Evolutionary conservation across 2,797 vertebrate genomes (phyloP).

Genomic region (Thaleichthys pacificus): DNA sequence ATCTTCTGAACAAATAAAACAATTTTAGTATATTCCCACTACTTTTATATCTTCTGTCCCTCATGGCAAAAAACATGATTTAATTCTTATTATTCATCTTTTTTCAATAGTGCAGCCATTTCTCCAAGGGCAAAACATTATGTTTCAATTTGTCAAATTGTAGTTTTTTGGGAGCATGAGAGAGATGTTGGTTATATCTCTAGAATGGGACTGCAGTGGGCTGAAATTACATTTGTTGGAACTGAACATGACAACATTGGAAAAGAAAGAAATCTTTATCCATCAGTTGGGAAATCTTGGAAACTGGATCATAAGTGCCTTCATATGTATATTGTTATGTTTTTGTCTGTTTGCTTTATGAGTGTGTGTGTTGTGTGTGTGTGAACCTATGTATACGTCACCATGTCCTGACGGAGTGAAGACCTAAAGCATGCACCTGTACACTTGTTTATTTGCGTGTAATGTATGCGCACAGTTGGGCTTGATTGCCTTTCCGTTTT

Average conservation of each 20-base stretch:
- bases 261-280: not conserved
- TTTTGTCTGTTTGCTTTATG: not conserved
- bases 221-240: slow-evolving; percentile 63
- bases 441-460: not conserved
- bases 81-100: slow-evolving; percentile 64
- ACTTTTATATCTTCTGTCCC: slow-evolving; percentile 58
- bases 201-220: slow-evolving; percentile 53
- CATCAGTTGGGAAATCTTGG: not conserved
- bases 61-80: slow-evolving; percentile 59
- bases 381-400: not conserved
- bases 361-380: slow-evolving; percentile 14
- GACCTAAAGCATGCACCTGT: not conserved
- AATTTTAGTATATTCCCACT: slow-evolving; percentile 31
- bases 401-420: not conserved
- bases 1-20: slow-evolving; percentile 65
- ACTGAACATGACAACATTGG: slow-evolving; percentile 6
- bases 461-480: slow-evolving; percentile 2
- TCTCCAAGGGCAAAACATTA: slow-evolving; percentile 55
- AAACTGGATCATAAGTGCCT: not conserved
- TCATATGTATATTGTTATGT: not conserved
- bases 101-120: slow-evolving; percentile 62
- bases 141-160: slow-evolving; percentile 67
- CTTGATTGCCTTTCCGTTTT: slow-evolving; percentile 45
- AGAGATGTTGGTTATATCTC: slow-evolving; percentile 54
- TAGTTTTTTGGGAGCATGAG: slow-evolving; percentile 37